Evolutionary conservation across 2,797 vertebrate species (phyloP).

Genomic region (Staurois parvus): DNA sequence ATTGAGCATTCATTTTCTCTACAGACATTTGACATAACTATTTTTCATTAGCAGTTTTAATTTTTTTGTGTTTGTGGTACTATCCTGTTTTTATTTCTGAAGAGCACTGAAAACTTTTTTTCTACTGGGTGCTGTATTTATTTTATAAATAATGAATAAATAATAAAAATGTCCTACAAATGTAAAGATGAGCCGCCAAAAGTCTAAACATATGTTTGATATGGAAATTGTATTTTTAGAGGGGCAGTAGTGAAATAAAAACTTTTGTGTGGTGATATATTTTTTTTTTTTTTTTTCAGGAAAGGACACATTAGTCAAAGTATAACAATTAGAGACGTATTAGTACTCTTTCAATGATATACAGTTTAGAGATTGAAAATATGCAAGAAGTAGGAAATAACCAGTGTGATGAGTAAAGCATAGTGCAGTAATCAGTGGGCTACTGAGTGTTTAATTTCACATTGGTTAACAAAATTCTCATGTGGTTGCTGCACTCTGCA

Average conservation of each 20-base stretch:
- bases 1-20: not conserved
- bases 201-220: not conserved
- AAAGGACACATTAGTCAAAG: not conserved
- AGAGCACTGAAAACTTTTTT: slow-evolving; percentile 17
- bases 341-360: too few species aligned
- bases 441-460: not conserved
- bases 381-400: not conserved
- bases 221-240: not conserved
- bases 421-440: not conserved
- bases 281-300: not conserved
- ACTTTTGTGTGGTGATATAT: too few species aligned
- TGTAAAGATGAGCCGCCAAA: not conserved
- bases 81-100: not conserved
- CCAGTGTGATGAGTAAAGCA: not conserved
- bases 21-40: not conserved
- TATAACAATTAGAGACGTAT: too few species aligned
- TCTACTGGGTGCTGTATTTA: slow-evolving; percentile 6
- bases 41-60: not conserved
- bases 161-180: not conserved
- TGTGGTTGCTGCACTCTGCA: too few species aligned
- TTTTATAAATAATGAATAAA: not conserved
- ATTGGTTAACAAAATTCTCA: too few species aligned
- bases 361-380: too few species aligned
- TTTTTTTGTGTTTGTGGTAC: not conserved
- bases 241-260: not conserved